phyloP scores from a whole-genome alignment of 2,113 vertebrate genomes.

The Formicarius rufipectus region DNA sequence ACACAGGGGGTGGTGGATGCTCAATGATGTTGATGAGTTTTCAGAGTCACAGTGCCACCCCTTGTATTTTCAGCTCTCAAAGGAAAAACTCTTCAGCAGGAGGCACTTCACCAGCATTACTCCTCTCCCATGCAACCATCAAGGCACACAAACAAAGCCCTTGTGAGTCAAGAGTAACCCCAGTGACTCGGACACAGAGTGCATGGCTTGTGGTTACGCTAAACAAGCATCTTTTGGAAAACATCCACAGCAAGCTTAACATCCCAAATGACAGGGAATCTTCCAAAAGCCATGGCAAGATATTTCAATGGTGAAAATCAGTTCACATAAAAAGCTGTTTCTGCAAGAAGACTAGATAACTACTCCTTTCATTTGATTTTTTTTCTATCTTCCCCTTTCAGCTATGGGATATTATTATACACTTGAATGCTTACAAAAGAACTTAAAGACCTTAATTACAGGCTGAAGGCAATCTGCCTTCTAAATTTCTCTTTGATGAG shows the following conservation, averaged over 20 bases:
- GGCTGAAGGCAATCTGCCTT: not conserved
- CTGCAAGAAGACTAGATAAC: not conserved
- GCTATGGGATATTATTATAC: not conserved
- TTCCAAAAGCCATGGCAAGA: not conserved
- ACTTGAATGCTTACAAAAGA: not conserved
- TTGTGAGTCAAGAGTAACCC: not conserved
- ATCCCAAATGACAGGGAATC: not conserved
- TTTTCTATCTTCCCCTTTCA: not conserved
- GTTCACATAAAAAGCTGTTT: not conserved
- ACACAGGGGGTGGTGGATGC: not conserved
- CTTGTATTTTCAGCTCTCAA: not conserved
- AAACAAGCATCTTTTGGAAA: not conserved
- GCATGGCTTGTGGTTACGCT: not conserved
- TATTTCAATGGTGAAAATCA: not conserved
- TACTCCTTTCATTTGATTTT: not conserved
- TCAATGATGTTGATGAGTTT: not conserved
- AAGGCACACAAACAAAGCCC: not conserved
- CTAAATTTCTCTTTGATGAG: constrained; percentile 5
- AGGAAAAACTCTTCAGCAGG: not conserved
- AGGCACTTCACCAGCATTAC: not conserved
- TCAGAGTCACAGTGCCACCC: not conserved
- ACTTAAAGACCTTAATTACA: not conserved
- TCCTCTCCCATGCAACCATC: not conserved
- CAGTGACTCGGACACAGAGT: not conserved
- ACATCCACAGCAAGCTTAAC: not conserved